These are phyloP conservation scores for Napeogenes inachia DNA, from an alignment of 2,888 invertebrate genomes.

Conservation along the genomic window DNA sequence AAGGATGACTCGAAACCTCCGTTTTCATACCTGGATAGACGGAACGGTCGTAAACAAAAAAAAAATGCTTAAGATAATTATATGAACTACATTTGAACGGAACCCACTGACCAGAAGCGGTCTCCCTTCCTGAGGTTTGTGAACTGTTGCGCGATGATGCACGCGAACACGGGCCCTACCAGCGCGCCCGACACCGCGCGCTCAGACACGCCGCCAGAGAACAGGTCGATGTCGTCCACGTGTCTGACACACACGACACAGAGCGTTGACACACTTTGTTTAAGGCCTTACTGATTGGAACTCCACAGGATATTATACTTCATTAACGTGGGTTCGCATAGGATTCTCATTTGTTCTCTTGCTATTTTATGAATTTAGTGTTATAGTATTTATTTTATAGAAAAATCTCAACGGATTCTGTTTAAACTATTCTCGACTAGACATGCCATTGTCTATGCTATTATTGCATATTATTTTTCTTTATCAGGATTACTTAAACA, in stretches of 20 bases:
- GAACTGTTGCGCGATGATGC: constrained; percentile 92
- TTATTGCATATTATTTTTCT: no score
- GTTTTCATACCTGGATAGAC: constrained; percentile 83
- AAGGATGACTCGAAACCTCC: constrained; percentile 84
- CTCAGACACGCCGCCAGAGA: constrained; percentile 89
- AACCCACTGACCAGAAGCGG: constrained; percentile 80
- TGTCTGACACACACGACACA: constrained; percentile 52
- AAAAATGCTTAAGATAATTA: background rate
- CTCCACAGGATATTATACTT: no score
- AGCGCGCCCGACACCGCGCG: constrained; percentile 86
- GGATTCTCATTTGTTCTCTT: no score
- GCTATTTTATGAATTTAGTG: no score
- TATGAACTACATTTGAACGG: background rate
- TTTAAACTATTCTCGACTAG: no score
- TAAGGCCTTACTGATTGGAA: no score
- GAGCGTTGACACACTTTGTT: no score
- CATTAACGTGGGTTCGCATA: no score
- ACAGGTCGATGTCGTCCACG: constrained; percentile 90
- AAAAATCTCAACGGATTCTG: no score
- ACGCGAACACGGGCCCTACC: constrained; percentile 92
- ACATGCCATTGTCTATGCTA: no score
- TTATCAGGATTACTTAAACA: constrained; percentile 1
- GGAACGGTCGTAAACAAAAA: background rate
- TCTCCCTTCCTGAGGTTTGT: constrained; percentile 86
- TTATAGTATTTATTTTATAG: no score